A percentile compares a stretch with the other conserved stretches of the same genome.
phyloP scores from a whole-genome alignment of 2,888 invertebrate species.

The Drosophila melanosoma region DNA sequence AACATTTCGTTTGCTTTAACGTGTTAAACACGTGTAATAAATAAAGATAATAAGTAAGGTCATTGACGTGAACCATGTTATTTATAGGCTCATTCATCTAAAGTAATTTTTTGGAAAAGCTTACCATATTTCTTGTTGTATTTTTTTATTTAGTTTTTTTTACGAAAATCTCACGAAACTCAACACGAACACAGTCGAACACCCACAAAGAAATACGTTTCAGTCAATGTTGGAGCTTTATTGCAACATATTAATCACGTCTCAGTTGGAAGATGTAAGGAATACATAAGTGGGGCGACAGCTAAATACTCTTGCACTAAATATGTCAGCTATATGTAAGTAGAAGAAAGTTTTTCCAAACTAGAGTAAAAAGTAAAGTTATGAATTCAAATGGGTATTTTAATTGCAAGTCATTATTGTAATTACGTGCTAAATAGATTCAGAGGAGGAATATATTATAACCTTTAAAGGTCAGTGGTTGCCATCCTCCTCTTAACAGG shows the following conservation, averaged over 20 bases:
- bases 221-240: slow-evolving; percentile 54
- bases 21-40: slow-evolving; percentile 56
- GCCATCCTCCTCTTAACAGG: neutral
- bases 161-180: slow-evolving; percentile 36
- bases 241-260: slow-evolving; percentile 60
- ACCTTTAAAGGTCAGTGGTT: neutral
- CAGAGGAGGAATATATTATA: neutral
- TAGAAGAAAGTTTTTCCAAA: neutral
- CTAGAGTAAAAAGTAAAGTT: neutral
- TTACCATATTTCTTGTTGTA: slow-evolving; percentile 13
- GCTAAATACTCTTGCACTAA: slow-evolving; percentile 39
- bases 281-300: slow-evolving; percentile 12
- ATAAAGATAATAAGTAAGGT: slow-evolving; percentile 45
- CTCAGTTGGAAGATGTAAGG: slow-evolving; percentile 15
- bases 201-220: slow-evolving; percentile 27
- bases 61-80: slow-evolving; percentile 57
- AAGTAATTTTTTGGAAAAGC: slow-evolving; percentile 46
- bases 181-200: slow-evolving; percentile 54
- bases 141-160: neutral
- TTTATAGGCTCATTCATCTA: slow-evolving; percentile 65
- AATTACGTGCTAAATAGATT: neutral
- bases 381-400: neutral
- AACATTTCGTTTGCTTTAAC: slow-evolving; percentile 11
- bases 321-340: neutral
- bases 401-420: neutral